Conservation (phyloP, 2,888 invertebrate species). For the Nymphalis urticae region DNA sequence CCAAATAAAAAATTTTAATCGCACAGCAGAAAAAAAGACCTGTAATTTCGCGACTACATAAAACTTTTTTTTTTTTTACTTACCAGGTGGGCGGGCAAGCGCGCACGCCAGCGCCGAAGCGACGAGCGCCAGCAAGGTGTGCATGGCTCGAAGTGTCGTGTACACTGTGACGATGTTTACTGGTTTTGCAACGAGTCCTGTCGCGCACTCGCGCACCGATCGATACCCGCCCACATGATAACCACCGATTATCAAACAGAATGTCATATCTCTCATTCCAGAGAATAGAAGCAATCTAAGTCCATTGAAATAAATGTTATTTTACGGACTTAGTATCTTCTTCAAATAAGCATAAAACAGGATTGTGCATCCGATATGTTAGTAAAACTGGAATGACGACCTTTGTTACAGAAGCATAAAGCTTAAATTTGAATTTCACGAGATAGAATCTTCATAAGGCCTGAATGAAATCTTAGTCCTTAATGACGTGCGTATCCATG, state of each 20-base stretch:
- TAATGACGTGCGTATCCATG: constrained; percentile 22
- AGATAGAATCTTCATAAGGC: constrained; percentile 13
- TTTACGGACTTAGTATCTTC: constrained; percentile 17
- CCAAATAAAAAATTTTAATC: constrained; percentile 5
- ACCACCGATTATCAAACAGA: constrained; percentile 38
- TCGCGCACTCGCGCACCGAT: constrained; percentile 71
- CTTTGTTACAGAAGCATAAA: constrained; percentile 1
- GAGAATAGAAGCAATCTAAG: constrained; percentile 12
- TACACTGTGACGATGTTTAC: constrained; percentile 56
- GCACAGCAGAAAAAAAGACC: constrained; percentile 29
- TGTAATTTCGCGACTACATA: constrained; percentile 11
- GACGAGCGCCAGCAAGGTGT: constrained; percentile 51
- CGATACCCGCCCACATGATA: constrained; percentile 77
- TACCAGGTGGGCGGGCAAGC: constrained; percentile 60
- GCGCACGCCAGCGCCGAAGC: constrained; percentile 55
- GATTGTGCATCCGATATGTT: constrained; percentile 33
- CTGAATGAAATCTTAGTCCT: constrained; percentile 31
- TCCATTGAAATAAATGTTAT: constrained; percentile 17
- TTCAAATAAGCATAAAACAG: constrained; percentile 7
- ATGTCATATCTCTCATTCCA: constrained; percentile 21
- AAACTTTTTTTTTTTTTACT: constrained; percentile 40
- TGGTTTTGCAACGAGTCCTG: constrained; percentile 43
- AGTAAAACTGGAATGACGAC: constrained; percentile 8
- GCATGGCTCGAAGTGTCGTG: constrained; percentile 52
- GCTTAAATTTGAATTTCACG: constrained; percentile 14